Base-by-base conservation (phyloP, 2,888 invertebrate genomes). In the Prionchulus punctatus region DNA sequence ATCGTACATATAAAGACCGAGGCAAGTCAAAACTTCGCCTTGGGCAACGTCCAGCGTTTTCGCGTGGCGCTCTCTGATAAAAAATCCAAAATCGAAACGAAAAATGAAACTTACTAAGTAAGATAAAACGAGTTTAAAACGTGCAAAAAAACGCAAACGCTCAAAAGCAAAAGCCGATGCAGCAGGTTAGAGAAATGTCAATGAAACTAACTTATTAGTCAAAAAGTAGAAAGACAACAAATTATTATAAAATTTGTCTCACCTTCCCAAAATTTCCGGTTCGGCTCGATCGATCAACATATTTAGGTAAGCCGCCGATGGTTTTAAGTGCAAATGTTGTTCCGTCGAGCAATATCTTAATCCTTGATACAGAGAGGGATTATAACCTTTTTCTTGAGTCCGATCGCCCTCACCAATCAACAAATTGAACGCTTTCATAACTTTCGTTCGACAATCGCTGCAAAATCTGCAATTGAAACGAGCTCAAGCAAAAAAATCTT, bases 31-130 rank as follows among this genome's bases (percentile, higher is more conserved):
- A 57, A 92, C 90, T 76, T 92, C 91, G 74, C 91, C 90, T 75
- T 92, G 91, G 64, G 91, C 91, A 62, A 90, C 88, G 77, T 91
- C 91, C 65, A 92, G 75, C n/a, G 91, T 91, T 75, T 91, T 91
- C 4, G 91, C 91, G 72, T 92, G 91, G 57, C 91, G 79, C 72
- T 91, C 91, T 60, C 90, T 36, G 47, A 12, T 7, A 12, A 36
- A 7, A 36, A 36, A 12, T 36, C 7, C 18, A 36, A 36, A 7
- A 36, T 7, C 36, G 7, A 12, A 18, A 7, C 36, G 36, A 7
- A 36, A 36, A 36, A 36, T 12, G 18, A 36, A 18, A 36, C 36
- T 36, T 18, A 36, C 18, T 7, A 7, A 36, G 18, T 18, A 18
- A 36, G n/a, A n/a, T n/a, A n/a, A n/a, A n/a, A n/a, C n/a, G n/a